These are phyloP conservation scores for Drosophila nebulosa DNA, from an alignment of 1,140 invertebrate species.

Conservation along the genomic window DNA sequence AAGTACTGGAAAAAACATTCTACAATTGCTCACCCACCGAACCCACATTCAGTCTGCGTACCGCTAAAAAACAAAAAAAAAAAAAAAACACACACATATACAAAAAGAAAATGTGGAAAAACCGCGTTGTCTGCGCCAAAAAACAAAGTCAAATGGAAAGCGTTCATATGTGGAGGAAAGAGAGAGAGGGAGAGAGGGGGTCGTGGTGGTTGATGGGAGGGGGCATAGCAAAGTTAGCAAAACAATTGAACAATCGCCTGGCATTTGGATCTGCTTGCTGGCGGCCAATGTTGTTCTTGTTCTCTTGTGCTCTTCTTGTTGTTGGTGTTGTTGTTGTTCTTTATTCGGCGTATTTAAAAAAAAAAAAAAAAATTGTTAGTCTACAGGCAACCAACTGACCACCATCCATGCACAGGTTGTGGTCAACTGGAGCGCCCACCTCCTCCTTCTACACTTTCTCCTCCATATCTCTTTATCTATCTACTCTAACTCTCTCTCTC, in stretches of 20 bases:
- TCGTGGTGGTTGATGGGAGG: conserved; percentile 31
- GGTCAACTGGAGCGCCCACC: conserved; percentile 21
- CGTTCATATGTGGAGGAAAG: conserved; percentile 45
- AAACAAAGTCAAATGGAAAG: conserved; percentile 77
- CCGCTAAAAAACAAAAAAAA: neutral
- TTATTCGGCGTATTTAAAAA: conserved; percentile 2
- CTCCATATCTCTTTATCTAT: conserved; percentile 9
- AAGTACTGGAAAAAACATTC: conserved; percentile 63
- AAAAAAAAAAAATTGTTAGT: conserved; percentile 7
- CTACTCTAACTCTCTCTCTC: neutral
- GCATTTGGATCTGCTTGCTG: conserved; percentile 64
- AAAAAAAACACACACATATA: conserved; percentile 3
- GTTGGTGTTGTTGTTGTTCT: neutral
- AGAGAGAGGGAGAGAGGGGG: neutral
- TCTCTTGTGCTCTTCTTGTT: neutral
- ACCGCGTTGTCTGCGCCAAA: conserved; percentile 75
- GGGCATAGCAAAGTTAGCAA: conserved; percentile 68
- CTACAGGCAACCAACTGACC: conserved; percentile 43
- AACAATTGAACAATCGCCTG: conserved; percentile 74
- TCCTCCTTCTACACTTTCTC: neutral
- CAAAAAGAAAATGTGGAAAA: conserved; percentile 21
- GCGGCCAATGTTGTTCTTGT: conserved; percentile 35
- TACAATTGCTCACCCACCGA: conserved; percentile 62
- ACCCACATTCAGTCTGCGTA: neutral
- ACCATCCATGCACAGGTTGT: conserved; percentile 49